Conservation (phyloP, 2,888 invertebrate species). For the Cosmia pyralina region DNA sequence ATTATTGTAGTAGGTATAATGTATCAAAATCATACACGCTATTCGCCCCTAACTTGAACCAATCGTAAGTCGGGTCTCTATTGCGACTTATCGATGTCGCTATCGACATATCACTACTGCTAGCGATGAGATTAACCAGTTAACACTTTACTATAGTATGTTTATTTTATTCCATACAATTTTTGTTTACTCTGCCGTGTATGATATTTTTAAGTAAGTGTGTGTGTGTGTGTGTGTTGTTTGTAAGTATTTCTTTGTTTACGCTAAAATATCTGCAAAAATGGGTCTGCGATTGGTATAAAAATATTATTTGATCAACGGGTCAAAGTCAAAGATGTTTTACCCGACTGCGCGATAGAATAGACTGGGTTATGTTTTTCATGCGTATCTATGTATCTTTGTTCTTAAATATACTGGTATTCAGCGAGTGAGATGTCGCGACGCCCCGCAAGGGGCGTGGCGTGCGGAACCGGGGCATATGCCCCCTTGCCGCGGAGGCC, state of each 20-base stretch:
- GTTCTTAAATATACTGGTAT: too few relatives aligned
- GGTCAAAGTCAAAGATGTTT: background rate
- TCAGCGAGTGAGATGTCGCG: too few relatives aligned
- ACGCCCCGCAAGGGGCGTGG: too few relatives aligned
- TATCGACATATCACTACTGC: constrained; percentile 57
- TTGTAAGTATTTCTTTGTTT: background rate
- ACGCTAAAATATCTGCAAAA: background rate
- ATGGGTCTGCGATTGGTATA: background rate
- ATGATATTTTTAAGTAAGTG: too few relatives aligned
- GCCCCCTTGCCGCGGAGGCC: too few relatives aligned
- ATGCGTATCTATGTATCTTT: too few relatives aligned
- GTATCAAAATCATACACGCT: too few relatives aligned
- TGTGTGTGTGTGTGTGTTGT: background rate
- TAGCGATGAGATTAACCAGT: constrained; percentile 51
- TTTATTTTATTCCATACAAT: constrained; percentile 35
- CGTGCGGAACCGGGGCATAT: too few relatives aligned
- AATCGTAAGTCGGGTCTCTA: constrained; percentile 45
- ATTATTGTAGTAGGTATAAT: too few relatives aligned
- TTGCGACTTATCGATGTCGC: constrained; percentile 59
- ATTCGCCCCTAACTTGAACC: constrained; percentile 5
- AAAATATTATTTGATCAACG: too few relatives aligned
- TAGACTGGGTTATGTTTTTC: background rate
- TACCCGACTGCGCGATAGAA: background rate
- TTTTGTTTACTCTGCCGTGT: constrained; percentile 33
- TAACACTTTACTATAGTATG: constrained; percentile 52